phyloP scores from a whole-genome alignment of 2,113 vertebrate species.

The Nanorana parkeri region DNA sequence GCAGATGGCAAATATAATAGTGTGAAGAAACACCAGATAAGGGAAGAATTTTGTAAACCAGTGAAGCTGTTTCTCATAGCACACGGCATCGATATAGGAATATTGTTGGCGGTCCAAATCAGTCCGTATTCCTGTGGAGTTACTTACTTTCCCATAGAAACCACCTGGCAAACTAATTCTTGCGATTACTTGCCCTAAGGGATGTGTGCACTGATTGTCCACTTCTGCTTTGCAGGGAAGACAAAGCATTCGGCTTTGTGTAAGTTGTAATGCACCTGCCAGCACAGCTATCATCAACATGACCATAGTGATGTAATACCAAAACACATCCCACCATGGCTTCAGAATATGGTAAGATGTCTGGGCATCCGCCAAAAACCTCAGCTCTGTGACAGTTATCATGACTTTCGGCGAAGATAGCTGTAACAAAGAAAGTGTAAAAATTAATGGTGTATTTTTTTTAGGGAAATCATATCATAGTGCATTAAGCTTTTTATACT shows the following conservation, averaged over 20 bases:
- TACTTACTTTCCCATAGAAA: conserved; percentile 42
- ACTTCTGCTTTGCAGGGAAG: conserved; percentile 81
- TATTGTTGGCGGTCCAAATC: conserved; percentile 83
- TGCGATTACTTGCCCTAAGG: conserved; percentile 73
- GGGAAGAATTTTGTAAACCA: conserved; percentile 88
- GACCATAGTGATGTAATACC: conserved; percentile 84
- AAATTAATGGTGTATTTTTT: neutral
- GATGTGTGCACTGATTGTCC: conserved; percentile 74
- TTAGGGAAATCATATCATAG: too few species aligned
- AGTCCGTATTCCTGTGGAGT: conserved; percentile 73
- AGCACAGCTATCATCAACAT: conserved; percentile 83
- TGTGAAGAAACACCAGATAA: conserved; percentile 84
- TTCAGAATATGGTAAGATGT: conserved; percentile 79
- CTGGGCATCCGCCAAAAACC: conserved; percentile 77
- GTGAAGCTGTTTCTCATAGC: conserved; percentile 80
- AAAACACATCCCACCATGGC: conserved; percentile 85
- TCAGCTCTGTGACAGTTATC: conserved; percentile 81
- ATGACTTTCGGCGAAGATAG: conserved; percentile 68
- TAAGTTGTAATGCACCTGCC: conserved; percentile 80
- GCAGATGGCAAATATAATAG: conserved; percentile 80
- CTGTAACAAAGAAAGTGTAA: conserved; percentile 61
- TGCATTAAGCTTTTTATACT: too few species aligned
- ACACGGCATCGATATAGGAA: conserved; percentile 79
- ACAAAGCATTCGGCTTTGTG: conserved; percentile 79
- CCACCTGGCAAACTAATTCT: conserved; percentile 65